Base-by-base conservation (phyloP, 2,113 vertebrate species). In the Xiphophorus maculatus region DNA sequence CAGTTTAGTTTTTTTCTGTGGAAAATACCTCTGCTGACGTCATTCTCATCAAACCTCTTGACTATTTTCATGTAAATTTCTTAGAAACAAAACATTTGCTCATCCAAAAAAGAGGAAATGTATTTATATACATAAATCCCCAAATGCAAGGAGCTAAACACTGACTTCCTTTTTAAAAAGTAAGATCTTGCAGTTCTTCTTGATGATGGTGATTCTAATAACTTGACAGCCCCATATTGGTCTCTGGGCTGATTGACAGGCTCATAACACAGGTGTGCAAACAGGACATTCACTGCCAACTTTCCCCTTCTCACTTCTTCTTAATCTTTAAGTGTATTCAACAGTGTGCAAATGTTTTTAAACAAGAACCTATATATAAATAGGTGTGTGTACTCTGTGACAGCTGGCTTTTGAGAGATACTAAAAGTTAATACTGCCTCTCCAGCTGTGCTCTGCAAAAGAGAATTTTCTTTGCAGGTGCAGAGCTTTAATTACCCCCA, bases 401-500 rank as follows among this genome's bases (percentile, higher is more conserved):
- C 62, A 32, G 29, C 29, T 63, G 29, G 29, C 30, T 63, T 30
- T 5, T 32, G 62, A 63, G 25, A 58, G 51, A 54, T 25, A 9
- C 2, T 12, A 68, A 13, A 60, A 22, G 71, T 63, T 64, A 51
- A 7, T 48, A 4, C 54, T 83, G 71, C 81, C 76, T 76, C 64
- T 77, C 69, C 72, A 86, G 10, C 17, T 74, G 30, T 84, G 51
- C 29, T 84, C 33, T 66, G 65, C 67, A 62, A 81, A 79, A 68
- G 63, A 5, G 33, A 22, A n/a, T 22, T 35, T 66, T 60, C 60
- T 67, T 42, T 84, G 48, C 63, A 62, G 35, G 32, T 61, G 63
- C 58, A 76, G 22, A 8, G 8, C 14, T 76, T 15, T 32, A 80
- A 62, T 68, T 32, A 60, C 51, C 67, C 30, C 25, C 28, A 5